phyloP scores from a whole-genome alignment of 2,888 invertebrate genomes.

The Temnothorax rugatulus region DNA sequence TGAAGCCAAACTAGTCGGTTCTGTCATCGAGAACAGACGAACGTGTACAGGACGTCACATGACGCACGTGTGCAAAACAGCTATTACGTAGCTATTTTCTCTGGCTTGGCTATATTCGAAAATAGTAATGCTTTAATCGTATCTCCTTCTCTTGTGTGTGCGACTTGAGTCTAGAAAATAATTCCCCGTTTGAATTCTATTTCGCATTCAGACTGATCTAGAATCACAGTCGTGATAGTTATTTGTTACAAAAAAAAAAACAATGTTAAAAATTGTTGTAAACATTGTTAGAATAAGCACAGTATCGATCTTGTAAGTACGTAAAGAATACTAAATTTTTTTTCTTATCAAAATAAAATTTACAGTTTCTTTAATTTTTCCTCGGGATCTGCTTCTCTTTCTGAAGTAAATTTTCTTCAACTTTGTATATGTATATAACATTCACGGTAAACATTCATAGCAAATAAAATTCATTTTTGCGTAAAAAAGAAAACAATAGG shows the following conservation, averaged over 20 bases:
- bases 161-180: neutral
- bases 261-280: neutral
- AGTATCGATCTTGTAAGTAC: neutral
- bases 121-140: constrained; percentile 38
- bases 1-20: constrained; percentile 5
- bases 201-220: neutral
- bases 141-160: neutral
- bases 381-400: neutral
- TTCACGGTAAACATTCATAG: neutral
- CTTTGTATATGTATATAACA: neutral
- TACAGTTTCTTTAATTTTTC: neutral
- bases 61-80: constrained; percentile 55
- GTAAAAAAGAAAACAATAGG: neutral
- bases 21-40: constrained; percentile 38
- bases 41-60: constrained; percentile 46
- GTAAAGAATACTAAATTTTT: neutral
- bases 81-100: constrained; percentile 60
- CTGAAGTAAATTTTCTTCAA: neutral
- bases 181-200: neutral
- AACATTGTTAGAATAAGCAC: neutral
- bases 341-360: neutral
- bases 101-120: constrained; percentile 21
- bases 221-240: neutral
- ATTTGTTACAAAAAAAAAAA: neutral
- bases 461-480: constrained; percentile 1